phyloP scores from a whole-genome alignment of 2,888 invertebrate genomes.

The Apodemia zela region DNA sequence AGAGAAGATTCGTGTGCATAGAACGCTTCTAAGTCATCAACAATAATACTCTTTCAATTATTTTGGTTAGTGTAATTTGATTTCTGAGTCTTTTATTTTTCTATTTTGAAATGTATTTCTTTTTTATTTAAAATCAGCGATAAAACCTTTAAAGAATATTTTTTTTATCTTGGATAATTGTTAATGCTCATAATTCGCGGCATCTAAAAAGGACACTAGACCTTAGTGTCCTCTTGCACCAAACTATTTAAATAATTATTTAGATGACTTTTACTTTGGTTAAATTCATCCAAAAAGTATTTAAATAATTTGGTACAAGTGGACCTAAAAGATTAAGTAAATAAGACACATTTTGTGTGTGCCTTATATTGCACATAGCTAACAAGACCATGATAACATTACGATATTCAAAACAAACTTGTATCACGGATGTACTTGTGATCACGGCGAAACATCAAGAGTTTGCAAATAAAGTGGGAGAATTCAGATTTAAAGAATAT shows the following conservation, averaged over 20 bases:
- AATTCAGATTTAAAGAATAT: too few species aligned
- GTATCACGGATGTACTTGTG: too few species aligned
- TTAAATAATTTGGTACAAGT: too few species aligned
- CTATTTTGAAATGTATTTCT: not conserved
- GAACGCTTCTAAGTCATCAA: not conserved
- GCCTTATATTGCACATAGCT: not conserved
- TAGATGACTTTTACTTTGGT: too few species aligned
- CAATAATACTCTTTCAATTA: too few species aligned
- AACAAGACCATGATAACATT: not conserved
- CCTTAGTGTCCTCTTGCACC: not conserved
- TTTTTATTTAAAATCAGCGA: not conserved
- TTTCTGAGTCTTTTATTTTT: not conserved
- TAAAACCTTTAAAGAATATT: not conserved
- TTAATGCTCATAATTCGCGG: not conserved
- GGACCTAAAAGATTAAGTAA: not conserved
- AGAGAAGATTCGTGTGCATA: not conserved
- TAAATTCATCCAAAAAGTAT: too few species aligned
- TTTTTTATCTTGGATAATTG: slow-evolving; percentile 10
- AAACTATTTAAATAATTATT: too few species aligned
- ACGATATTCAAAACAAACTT: too few species aligned
- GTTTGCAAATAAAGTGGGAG: too few species aligned
- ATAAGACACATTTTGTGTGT: not conserved
- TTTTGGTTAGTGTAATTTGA: not conserved
- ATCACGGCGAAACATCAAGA: too few species aligned
- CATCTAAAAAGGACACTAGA: not conserved